Evolutionary conservation across 2,797 vertebrate species (phyloP), one percentile per base, ranked within the genome.

Genomic region (Tenualosa ilisha): DNA sequence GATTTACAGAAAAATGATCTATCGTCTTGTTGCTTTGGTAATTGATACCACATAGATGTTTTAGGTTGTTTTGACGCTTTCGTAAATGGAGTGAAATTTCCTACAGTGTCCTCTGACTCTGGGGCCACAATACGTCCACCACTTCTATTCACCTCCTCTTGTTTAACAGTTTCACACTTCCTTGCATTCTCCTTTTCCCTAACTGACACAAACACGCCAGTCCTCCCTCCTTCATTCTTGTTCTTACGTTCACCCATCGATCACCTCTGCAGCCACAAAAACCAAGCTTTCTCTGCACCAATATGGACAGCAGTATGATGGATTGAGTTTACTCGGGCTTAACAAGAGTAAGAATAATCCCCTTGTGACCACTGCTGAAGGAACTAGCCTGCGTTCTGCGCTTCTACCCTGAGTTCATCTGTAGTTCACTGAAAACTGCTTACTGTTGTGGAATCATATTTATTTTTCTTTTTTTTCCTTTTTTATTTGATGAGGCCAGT

Each of bases 271-370:
- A 72, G 15, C 12, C 63, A 37, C 24, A 68, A 31, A 68, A 68
- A 13, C 26, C 63, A 68, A 68, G 63, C 11, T 2, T 13, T 31
- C 26, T 31, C 24, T 68, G 63, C 63, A 68, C 26, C 63, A 68
- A 6, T 37, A 68, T 68, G 49, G 50, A 81, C 22, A 49, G 81
- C 43, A 26, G 15, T 49, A 81, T 49, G 81, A 81, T 49, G 24
- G 26, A 72, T 72, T 72, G 65, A 72, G 31, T 72, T 72, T 72
- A 37, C 17, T 72, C 65, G 13, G 65, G 65, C 26, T 72, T 72
- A 72, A 72, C 26, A 26, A 72, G 65, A 37, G 65, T 31, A 72
- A 72, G 65, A 37, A 3, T 15, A 72, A 72, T 40, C 65, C 65
- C 65, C 65, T 26, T 5, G 65, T 72, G 65, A 37, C 65, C 31